A percentile compares a stretch with the other conserved stretches of the same genome.
Conservation (phyloP, 2,888 invertebrate genomes). For the Horisme vitalbata region DNA sequence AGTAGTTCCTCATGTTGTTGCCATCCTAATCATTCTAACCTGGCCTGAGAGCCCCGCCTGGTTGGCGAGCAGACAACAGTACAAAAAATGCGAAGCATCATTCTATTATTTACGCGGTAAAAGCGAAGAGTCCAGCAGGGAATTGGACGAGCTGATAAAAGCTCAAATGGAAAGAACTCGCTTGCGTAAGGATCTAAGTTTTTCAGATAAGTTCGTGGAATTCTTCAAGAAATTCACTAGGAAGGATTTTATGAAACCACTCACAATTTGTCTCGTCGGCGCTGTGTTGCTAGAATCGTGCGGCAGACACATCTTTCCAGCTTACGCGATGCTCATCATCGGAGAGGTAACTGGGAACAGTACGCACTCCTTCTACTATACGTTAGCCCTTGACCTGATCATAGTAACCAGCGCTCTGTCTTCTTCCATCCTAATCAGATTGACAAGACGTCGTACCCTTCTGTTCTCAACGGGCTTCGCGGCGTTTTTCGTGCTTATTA, state of each 20-base stretch:
- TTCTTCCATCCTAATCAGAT: constrained; percentile 46
- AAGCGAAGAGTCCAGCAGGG: constrained; percentile 26
- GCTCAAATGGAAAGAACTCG: constrained; percentile 34
- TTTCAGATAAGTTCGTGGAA: constrained; percentile 9
- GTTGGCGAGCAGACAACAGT: constrained; percentile 58
- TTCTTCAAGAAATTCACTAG: constrained; percentile 36
- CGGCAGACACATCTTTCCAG: constrained; percentile 51
- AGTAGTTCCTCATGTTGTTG: constrained; percentile 34
- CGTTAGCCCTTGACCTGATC: constrained; percentile 47
- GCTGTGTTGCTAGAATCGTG: constrained; percentile 45
- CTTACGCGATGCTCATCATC: constrained; percentile 48
- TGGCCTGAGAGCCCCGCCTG: constrained; percentile 84
- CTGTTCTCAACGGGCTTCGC: constrained; percentile 47
- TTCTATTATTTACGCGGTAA: constrained; percentile 76
- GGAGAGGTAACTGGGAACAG: constrained; percentile 42
- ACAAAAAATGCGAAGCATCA: constrained; percentile 61
- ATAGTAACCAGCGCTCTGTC: constrained; percentile 42
- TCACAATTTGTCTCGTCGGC: constrained; percentile 41
- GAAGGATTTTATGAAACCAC: constrained; percentile 45
- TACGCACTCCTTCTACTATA: constrained; percentile 44
- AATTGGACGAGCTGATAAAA: constrained; percentile 36
- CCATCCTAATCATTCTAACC: constrained; percentile 53
- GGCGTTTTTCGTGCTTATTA: constrained; percentile 39
- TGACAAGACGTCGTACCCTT: constrained; percentile 47
- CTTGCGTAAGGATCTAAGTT: constrained; percentile 4